A percentile compares a stretch with the other conserved stretches of the same genome.
These are phyloP conservation scores for Eurosta solidaginis DNA, from an alignment of 1,140 invertebrate genomes.

Conservation along the genomic window DNA sequence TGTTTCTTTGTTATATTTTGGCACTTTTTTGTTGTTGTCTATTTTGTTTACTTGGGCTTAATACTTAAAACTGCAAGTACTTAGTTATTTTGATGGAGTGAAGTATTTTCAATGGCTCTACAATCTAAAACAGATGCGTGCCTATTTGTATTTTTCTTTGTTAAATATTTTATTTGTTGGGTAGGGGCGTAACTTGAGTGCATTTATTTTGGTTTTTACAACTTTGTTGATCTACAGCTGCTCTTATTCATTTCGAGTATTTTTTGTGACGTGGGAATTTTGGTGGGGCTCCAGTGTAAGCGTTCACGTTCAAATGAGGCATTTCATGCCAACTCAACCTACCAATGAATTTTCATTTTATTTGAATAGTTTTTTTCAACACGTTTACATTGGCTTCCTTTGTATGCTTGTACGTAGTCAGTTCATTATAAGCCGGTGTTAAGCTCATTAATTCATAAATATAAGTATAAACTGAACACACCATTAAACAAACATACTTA, in stretches of 20 bases:
- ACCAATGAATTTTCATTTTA: too few species aligned
- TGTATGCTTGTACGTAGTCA: too few species aligned
- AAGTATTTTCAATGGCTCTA: neutral
- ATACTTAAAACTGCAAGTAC: neutral
- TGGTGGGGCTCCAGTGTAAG: neutral
- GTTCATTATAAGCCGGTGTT: too few species aligned
- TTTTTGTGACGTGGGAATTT: neutral
- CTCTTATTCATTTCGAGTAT: too few species aligned
- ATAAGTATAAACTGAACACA: too few species aligned
- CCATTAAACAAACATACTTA: too few species aligned
- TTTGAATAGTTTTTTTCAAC: too few species aligned
- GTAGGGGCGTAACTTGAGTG: neutral
- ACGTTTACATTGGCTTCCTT: too few species aligned
- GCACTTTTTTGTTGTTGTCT: neutral
- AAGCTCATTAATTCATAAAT: too few species aligned
- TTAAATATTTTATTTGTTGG: neutral
- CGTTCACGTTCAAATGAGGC: too few species aligned
- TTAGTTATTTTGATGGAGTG: neutral
- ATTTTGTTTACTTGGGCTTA: conserved; percentile 19
- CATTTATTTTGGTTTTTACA: neutral
- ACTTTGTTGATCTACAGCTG: neutral
- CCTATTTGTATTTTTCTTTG: neutral
- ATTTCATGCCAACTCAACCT: too few species aligned
- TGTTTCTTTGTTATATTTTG: neutral
- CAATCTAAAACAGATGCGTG: neutral